Evolutionary conservation across 2,888 invertebrate species (phyloP).

Genomic region (Pterostichus madidus): DNA sequence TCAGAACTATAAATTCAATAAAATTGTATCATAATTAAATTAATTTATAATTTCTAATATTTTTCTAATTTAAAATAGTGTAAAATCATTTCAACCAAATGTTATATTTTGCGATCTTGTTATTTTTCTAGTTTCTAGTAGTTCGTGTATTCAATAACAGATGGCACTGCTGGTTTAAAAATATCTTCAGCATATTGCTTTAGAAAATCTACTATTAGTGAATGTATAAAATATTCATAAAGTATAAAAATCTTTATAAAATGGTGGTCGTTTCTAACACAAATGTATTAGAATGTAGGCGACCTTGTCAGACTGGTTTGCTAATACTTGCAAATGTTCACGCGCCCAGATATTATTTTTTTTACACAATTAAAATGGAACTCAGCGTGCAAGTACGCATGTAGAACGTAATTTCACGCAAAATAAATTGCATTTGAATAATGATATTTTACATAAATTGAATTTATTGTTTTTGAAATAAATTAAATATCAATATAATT

Average conservation of each 20-base stretch:
- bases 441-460: no score
- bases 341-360: conserved; percentile 40
- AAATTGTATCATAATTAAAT: not conserved
- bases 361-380: conserved; percentile 35
- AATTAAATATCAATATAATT: no score
- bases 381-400: not conserved
- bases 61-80: no score
- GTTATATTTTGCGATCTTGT: not conserved
- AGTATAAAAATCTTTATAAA: conserved; percentile 58
- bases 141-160: not conserved
- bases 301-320: conserved; percentile 70
- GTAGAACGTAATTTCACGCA: not conserved
- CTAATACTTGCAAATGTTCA: conserved; percentile 53
- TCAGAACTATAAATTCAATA: not conserved
- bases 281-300: conserved; percentile 69
- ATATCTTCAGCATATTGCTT: not conserved
- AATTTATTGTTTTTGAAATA: no score
- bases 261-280: conserved; percentile 57
- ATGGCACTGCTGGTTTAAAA: conserved; percentile 13
- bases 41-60: no score
- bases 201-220: conserved; percentile 9
- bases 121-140: not conserved
- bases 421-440: no score
- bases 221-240: conserved; percentile 40
- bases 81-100: no score